Conservation (phyloP, 2,888 invertebrate genomes). For the Ditula angustiorana region DNA sequence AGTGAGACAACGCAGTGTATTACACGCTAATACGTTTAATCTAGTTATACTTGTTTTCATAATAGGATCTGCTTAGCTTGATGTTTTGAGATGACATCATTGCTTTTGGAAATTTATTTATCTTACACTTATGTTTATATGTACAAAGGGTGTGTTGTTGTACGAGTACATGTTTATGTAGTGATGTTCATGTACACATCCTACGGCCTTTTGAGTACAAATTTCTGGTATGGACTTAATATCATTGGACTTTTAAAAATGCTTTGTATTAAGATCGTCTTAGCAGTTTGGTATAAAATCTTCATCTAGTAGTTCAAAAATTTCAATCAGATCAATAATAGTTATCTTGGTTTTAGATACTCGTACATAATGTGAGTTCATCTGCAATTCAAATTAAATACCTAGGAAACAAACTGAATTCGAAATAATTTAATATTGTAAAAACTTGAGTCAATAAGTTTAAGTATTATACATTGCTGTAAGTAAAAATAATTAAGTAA, state of each 20-base stretch:
- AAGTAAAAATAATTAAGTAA: too few relatives aligned
- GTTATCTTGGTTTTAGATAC: too few relatives aligned
- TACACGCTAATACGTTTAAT: not conserved
- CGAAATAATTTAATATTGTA: too few relatives aligned
- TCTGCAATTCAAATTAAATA: too few relatives aligned
- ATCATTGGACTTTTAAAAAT: conserved; percentile 7
- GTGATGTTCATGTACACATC: conserved; percentile 21
- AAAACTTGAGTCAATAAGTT: too few relatives aligned
- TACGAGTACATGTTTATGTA: conserved; percentile 30
- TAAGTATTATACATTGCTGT: too few relatives aligned
- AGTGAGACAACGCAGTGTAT: not conserved
- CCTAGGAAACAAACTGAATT: too few relatives aligned
- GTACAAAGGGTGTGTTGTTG: conserved; percentile 24
- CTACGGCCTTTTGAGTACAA: conserved; percentile 19
- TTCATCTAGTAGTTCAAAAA: too few relatives aligned
- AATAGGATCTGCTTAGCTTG: conserved; percentile 19
- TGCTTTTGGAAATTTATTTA: conserved; percentile 44
- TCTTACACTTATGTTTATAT: conserved; percentile 36
- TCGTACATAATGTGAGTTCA: too few relatives aligned
- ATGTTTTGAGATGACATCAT: conserved; percentile 49
- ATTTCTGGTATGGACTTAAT: conserved; percentile 9
- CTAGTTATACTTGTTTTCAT: not conserved
- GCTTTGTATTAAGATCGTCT: not conserved
- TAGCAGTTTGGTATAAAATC: not conserved
- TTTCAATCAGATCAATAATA: too few relatives aligned